Evolutionary conservation across 2,113 vertebrate species (phyloP).

Genomic region (Ranitomeya imitator): DNA sequence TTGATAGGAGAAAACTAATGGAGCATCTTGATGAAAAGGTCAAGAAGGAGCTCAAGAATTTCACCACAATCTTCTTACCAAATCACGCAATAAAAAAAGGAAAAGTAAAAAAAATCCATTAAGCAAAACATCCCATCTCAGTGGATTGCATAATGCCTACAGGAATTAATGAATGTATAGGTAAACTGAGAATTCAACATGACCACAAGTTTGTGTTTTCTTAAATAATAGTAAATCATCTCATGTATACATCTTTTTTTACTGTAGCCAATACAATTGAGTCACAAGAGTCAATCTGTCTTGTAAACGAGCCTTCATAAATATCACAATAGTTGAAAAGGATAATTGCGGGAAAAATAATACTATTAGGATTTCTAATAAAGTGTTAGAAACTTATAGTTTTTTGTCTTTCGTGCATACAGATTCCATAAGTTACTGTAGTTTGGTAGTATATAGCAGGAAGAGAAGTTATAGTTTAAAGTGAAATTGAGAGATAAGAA

Average conservation of each 20-base stretch:
- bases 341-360: neutral
- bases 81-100: neutral
- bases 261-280: neutral
- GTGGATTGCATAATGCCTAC: slow-evolving; percentile 9
- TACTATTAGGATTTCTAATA: neutral
- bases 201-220: neutral
- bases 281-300: neutral
- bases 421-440: neutral
- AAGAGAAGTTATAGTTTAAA: neutral
- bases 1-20: slow-evolving; percentile 53
- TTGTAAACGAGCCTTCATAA: neutral
- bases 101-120: slow-evolving; percentile 37
- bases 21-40: slow-evolving; percentile 34
- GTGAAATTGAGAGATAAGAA: neutral
- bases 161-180: slow-evolving; percentile 14
- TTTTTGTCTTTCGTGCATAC: neutral
- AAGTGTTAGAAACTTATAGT: neutral
- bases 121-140: slow-evolving; percentile 8
- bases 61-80: slow-evolving; percentile 25
- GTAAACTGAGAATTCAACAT: neutral
- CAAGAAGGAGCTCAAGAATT: slow-evolving; percentile 22
- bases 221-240: neutral
- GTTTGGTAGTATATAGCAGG: neutral
- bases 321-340: neutral
- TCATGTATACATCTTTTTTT: neutral